Percentiles rank a stretch among this genome's conserved stretches.
phyloP scores from a whole-genome alignment of 2,888 invertebrate genomes.

The Troilus luridus region DNA sequence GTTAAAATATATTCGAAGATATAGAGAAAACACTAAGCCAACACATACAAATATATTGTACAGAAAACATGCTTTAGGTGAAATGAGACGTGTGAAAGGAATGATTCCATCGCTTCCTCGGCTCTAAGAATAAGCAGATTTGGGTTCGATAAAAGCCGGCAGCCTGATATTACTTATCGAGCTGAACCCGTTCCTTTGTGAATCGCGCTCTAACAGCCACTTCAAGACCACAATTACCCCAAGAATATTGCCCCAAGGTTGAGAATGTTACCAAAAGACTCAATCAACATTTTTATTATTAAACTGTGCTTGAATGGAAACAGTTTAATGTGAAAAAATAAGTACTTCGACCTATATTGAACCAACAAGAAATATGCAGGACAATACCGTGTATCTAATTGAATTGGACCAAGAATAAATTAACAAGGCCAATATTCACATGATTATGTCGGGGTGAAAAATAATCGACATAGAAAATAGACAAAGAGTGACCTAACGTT shows the following conservation, averaged over 20 bases:
- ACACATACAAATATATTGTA: background rate
- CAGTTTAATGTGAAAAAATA: too few species aligned
- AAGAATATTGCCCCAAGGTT: background rate
- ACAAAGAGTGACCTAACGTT: background rate
- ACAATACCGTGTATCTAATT: too few species aligned
- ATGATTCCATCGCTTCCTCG: background rate
- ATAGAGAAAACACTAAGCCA: background rate
- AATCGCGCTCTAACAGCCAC: background rate
- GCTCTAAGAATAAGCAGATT: constrained; percentile 9
- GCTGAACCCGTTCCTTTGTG: background rate
- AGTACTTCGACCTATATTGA: too few species aligned
- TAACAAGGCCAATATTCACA: background rate
- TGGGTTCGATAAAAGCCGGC: background rate
- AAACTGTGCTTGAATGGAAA: too few species aligned
- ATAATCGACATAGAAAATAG: background rate
- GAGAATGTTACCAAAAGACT: background rate
- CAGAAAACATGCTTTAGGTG: background rate
- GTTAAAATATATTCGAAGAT: too few species aligned
- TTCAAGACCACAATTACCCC: background rate
- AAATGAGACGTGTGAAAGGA: constrained; percentile 11
- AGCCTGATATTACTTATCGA: constrained; percentile 25
- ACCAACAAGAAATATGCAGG: too few species aligned
- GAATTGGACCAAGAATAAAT: background rate
- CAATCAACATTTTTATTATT: too few species aligned
- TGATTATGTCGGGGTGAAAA: background rate